These are phyloP conservation scores for Drosophila insularis DNA, from an alignment of 1,140 invertebrate species.

Conservation along the genomic window DNA sequence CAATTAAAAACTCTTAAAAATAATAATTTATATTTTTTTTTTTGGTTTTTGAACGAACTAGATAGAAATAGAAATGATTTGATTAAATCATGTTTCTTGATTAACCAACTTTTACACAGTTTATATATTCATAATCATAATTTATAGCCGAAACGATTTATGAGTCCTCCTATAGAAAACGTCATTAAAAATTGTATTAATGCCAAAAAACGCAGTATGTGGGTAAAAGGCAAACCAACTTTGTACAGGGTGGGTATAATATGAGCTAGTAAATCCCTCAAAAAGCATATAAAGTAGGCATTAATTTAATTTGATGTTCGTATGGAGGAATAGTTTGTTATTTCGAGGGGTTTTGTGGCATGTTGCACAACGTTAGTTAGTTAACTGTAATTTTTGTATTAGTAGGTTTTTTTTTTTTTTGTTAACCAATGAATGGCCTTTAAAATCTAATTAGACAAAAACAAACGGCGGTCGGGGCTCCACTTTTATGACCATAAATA, in stretches of 20 bases:
- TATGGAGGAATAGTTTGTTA: not conserved
- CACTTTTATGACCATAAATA: constrained; percentile 58
- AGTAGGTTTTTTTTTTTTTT: constrained; percentile 1
- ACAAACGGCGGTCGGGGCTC: constrained; percentile 26
- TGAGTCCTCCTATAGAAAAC: too few relatives aligned
- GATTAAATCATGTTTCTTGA: too few relatives aligned
- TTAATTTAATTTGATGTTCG: constrained; percentile 37
- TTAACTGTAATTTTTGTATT: constrained; percentile 27
- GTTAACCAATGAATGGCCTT: constrained; percentile 48
- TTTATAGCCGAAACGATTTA: too few relatives aligned
- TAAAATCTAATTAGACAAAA: constrained; percentile 72
- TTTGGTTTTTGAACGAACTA: too few relatives aligned
- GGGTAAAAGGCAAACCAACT: too few relatives aligned
- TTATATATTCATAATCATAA: too few relatives aligned
- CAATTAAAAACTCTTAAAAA: too few relatives aligned
- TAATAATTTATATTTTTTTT: too few relatives aligned
- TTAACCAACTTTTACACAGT: too few relatives aligned
- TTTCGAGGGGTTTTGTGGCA: constrained; percentile 1
- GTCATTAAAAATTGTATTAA: too few relatives aligned
- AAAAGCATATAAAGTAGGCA: not conserved
- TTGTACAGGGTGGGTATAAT: not conserved
- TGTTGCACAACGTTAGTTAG: constrained; percentile 32
- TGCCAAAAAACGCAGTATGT: too few relatives aligned
- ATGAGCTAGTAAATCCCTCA: not conserved
- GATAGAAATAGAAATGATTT: too few relatives aligned